These are phyloP conservation scores for Eclectus roratus DNA, from an alignment of 2,113 vertebrate species.

Conservation along the genomic window DNA sequence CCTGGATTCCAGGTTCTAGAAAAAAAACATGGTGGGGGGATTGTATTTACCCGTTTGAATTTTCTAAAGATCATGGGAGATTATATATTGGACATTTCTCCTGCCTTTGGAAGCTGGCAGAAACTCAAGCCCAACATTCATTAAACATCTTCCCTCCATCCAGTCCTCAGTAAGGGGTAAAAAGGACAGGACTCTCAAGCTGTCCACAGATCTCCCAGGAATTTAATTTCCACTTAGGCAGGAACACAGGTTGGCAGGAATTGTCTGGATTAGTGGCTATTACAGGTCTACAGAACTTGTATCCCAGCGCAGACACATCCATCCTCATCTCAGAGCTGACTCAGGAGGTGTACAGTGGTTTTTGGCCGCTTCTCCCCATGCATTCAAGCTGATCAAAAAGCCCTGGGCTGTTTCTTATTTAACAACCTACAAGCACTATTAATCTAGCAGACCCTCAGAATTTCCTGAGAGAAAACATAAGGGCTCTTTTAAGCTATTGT, in stretches of 20 bases:
- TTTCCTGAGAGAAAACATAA: conserved; percentile 7
- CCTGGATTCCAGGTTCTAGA: neutral
- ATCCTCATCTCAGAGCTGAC: neutral
- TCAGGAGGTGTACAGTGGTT: rapidly evolving
- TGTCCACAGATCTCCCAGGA: neutral
- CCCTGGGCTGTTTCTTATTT: neutral
- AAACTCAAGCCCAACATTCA: neutral
- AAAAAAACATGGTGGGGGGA: neutral
- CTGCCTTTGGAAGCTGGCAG: neutral
- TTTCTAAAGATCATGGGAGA: neutral
- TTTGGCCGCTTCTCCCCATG: neutral
- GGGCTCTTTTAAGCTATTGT: conserved; percentile 27
- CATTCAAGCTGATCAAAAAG: neutral
- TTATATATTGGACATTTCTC: neutral
- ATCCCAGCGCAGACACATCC: neutral
- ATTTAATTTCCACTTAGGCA: neutral
- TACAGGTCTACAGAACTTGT: neutral
- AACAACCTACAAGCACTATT: neutral
- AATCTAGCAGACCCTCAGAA: neutral
- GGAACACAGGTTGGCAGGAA: neutral
- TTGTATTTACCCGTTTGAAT: neutral
- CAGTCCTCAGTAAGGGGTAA: neutral
- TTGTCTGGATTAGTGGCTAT: neutral
- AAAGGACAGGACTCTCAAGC: neutral
- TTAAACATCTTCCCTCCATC: neutral